Percentiles rank a stretch among this genome's conserved stretches.
Conservation (phyloP, 2,113 vertebrate genomes). For the cat (Felis catus) region F.catus_Fca126_mat1.0 CM031419.1:173358501-173359000, state of each 20-base stretch:
- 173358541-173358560: background rate
- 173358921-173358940: background rate
- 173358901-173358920: background rate
- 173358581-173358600: background rate
- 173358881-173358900: background rate
- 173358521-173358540: fast-evolving
- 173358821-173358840: background rate
- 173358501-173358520: background rate
- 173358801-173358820: background rate
- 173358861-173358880: constrained; percentile 12
- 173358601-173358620: background rate
- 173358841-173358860: background rate
- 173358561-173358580: background rate
- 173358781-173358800: background rate
- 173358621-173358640: background rate
- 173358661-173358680: background rate
- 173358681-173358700: background rate
- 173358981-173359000: too few species aligned
- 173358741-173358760: constrained; percentile 15
- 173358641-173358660: background rate
- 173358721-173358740: background rate
- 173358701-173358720: background rate
- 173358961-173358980: background rate
- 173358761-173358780: constrained; percentile 44
- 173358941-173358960: constrained; percentile 32